A percentile compares a stretch with the other conserved stretches of the same genome.
phyloP scores from a whole-genome alignment of 1,140 invertebrate genomes.

The Ceratina japonica region DNA sequence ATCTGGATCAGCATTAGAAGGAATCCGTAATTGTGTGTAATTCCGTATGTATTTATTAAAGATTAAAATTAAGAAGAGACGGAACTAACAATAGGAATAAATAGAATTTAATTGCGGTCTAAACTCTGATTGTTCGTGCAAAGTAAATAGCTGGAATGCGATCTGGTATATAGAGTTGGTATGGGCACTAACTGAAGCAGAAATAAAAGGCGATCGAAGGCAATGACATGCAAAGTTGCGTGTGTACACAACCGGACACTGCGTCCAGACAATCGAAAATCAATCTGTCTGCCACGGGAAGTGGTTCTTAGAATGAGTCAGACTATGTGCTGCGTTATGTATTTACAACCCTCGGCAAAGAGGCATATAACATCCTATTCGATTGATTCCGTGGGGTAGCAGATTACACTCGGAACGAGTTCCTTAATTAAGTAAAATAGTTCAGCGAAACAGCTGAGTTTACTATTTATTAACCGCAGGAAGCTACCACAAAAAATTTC shows the following conservation, averaged over 20 bases:
- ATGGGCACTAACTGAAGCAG: neutral
- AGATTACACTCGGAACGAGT: neutral
- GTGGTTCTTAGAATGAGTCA: constrained; percentile 38
- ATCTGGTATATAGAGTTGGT: neutral
- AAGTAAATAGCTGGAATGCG: no score
- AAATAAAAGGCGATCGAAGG: constrained; percentile 1
- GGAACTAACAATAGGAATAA: no score
- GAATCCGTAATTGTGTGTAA: no score
- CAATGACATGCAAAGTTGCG: constrained; percentile 39
- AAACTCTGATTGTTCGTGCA: no score
- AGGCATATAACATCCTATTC: constrained; percentile 1
- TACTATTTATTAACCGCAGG: neutral
- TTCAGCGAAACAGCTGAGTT: neutral
- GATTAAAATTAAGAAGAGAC: no score
- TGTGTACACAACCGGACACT: constrained; percentile 19
- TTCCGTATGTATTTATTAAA: no score
- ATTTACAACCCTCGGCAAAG: neutral
- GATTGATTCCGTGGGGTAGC: neutral
- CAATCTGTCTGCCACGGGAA: constrained; percentile 31
- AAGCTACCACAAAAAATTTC: no score
- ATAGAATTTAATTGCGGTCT: no score
- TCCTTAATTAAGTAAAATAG: no score
- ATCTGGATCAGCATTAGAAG: no score
- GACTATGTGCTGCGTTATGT: neutral
- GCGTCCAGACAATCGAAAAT: constrained; percentile 37